phyloP scores from a whole-genome alignment of 2,888 invertebrate species.

The Lithophane ornitopus region DNA sequence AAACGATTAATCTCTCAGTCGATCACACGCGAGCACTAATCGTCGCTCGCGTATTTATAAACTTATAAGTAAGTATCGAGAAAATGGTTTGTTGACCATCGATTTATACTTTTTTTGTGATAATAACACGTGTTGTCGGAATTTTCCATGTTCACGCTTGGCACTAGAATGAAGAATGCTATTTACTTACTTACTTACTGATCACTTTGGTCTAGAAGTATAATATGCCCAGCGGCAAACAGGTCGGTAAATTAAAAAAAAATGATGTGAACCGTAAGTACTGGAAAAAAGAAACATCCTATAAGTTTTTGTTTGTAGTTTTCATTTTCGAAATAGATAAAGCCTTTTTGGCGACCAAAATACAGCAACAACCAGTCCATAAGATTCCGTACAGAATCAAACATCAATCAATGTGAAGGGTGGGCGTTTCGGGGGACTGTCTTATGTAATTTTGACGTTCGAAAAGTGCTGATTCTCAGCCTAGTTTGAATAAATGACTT shows the following conservation, averaged over 20 bases:
- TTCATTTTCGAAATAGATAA: not conserved
- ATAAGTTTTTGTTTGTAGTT: not conserved
- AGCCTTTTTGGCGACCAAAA: no score
- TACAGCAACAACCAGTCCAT: no score
- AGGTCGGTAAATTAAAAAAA: not conserved
- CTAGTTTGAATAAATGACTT: no score
- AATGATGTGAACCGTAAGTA: no score
- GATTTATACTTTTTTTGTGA: conserved; percentile 23
- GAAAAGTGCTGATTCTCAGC: no score
- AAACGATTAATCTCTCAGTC: conserved; percentile 32
- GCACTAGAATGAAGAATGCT: not conserved
- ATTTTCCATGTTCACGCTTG: conserved; percentile 32
- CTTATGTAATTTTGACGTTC: no score
- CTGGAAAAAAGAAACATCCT: not conserved
- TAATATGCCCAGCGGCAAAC: not conserved
- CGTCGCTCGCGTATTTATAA: conserved; percentile 24
- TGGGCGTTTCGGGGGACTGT: no score
- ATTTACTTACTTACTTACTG: not conserved
- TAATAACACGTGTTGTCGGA: conserved; percentile 12
- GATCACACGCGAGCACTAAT: conserved; percentile 38
- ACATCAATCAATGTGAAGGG: no score
- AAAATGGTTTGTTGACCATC: conserved; percentile 24
- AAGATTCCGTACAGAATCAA: no score
- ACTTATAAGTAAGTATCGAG: conserved; percentile 15
- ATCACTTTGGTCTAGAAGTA: not conserved